These are phyloP conservation scores for Halcyon leucocephala DNA, from an alignment of 2,797 vertebrate species.

Conservation along the genomic window DNA sequence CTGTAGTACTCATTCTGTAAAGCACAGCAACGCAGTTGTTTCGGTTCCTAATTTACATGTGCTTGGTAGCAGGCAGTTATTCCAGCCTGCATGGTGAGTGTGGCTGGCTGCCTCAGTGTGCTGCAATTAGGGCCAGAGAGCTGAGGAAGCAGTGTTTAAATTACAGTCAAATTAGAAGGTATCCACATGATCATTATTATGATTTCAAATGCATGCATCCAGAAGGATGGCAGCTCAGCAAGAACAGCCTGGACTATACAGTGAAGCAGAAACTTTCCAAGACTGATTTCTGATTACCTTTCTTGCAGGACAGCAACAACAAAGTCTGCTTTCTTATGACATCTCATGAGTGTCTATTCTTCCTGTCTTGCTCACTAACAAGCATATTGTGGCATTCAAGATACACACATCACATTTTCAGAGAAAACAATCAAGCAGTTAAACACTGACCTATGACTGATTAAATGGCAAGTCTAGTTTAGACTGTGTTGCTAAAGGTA, in stretches of 20 bases:
- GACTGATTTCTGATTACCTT: background rate
- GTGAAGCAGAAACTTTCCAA: background rate
- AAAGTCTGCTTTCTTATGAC: background rate
- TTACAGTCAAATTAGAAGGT: constrained; percentile 57
- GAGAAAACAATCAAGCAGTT: background rate
- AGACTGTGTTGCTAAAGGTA: constrained; percentile 12
- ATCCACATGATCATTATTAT: constrained; percentile 46
- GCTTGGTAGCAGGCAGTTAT: constrained; percentile 42
- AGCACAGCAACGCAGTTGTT: constrained; percentile 41
- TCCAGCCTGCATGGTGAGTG: constrained; percentile 31
- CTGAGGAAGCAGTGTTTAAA: constrained; percentile 65
- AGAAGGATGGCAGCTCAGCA: constrained; percentile 45
- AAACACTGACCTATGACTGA: background rate
- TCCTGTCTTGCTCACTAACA: background rate
- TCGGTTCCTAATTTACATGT: constrained; percentile 42
- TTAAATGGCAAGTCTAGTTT: constrained; percentile 4
- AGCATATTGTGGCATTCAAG: background rate
- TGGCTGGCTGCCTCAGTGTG: constrained; percentile 16
- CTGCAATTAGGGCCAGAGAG: constrained; percentile 45
- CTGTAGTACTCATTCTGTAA: constrained; percentile 21
- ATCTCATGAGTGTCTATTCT: background rate
- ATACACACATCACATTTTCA: background rate
- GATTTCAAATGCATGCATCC: constrained; percentile 40
- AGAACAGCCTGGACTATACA: background rate
- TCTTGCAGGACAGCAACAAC: background rate